These are phyloP conservation scores for Nothocercus nigrocapillus DNA, from an alignment of 2,113 vertebrate species.

Conservation along the genomic window DNA sequence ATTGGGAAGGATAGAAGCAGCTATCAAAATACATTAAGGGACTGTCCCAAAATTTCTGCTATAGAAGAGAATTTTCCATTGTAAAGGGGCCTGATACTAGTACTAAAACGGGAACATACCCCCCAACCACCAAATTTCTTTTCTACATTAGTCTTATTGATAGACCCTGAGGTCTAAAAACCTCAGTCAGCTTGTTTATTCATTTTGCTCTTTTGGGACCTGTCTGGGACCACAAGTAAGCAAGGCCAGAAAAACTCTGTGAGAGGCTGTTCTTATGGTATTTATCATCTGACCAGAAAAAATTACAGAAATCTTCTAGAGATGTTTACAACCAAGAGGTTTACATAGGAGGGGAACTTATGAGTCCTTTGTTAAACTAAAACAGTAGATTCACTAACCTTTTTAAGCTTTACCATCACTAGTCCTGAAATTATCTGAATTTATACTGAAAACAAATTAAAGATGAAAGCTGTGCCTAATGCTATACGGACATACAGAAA, in stretches of 20 bases:
- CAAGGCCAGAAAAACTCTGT: background rate
- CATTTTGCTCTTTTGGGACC: background rate
- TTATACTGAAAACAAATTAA: background rate
- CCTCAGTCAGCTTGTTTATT: background rate
- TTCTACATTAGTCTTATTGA: background rate
- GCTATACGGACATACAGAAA: rapidly evolving
- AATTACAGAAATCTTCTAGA: constrained; percentile 2
- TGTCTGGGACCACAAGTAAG: background rate
- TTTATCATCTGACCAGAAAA: constrained; percentile 19
- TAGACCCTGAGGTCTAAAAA: background rate
- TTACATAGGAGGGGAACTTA: background rate
- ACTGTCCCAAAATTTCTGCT: background rate
- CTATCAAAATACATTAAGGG: background rate
- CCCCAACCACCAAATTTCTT: background rate
- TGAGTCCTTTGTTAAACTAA: background rate
- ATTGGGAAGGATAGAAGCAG: background rate
- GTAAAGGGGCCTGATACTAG: background rate
- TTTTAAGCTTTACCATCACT: background rate
- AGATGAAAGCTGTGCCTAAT: background rate
- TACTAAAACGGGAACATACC: background rate
- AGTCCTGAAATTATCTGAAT: background rate
- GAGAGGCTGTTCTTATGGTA: constrained; percentile 15
- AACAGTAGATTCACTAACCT: background rate
- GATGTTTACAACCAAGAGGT: background rate
- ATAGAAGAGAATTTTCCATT: background rate